A percentile compares a stretch with the other conserved stretches of the same genome.
phyloP scores from a whole-genome alignment of 2,888 invertebrate species.

The Meloe dianella region DNA sequence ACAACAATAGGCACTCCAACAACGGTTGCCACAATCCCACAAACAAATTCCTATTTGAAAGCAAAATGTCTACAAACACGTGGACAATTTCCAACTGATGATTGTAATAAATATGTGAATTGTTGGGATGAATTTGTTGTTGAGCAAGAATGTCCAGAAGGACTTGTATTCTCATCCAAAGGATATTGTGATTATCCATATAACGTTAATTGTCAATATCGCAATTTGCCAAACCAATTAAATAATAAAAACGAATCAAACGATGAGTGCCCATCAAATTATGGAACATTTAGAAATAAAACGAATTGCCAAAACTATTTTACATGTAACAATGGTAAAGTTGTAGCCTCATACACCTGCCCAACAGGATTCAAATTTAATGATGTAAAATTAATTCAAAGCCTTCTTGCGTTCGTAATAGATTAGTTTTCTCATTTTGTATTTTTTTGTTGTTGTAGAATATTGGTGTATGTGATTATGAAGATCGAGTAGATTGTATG shows the following conservation, averaged over 20 bases:
- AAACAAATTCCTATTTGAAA: conserved; percentile 37
- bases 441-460: too few relatives aligned
- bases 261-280: conserved; percentile 63
- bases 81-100: conserved; percentile 68
- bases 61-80: conserved; percentile 61
- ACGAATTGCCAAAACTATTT: conserved; percentile 71
- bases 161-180: conserved; percentile 65
- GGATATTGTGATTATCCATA: conserved; percentile 70
- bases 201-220: conserved; percentile 66
- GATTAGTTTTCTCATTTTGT: too few relatives aligned
- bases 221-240: conserved; percentile 42
- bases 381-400: too few relatives aligned
- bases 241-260: not conserved
- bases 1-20: conserved; percentile 24
- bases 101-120: conserved; percentile 70
- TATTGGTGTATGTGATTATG: conserved; percentile 70
- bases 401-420: too few relatives aligned
- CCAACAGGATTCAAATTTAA: conserved; percentile 62
- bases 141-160: conserved; percentile 71
- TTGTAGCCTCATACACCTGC: conserved; percentile 66
- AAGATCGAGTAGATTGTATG: conserved; percentile 66
- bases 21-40: conserved; percentile 27
- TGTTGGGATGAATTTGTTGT: conserved; percentile 75
- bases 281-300: conserved; percentile 68
- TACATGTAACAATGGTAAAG: conserved; percentile 62